Conservation (phyloP, 2,797 vertebrate species). For the Malacoraja senta region DNA sequence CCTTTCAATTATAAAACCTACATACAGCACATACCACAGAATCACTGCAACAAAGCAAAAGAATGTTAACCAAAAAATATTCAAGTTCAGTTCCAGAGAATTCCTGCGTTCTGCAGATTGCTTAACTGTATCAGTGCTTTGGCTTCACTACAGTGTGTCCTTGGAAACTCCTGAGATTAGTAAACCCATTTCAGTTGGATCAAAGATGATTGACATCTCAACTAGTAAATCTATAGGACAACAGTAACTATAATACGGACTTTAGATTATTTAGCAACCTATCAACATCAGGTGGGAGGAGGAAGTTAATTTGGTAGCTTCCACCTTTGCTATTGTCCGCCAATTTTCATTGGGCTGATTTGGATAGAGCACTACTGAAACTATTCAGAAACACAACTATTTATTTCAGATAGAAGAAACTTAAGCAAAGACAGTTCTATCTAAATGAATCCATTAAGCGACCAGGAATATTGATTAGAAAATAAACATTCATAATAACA, state of each 20-base stretch:
- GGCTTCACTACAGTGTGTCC: neutral
- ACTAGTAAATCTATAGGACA: neutral
- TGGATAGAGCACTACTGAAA: neutral
- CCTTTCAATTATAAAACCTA: neutral
- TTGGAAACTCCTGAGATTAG: neutral
- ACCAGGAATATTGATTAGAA: neutral
- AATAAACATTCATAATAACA: neutral
- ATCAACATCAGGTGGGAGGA: neutral
- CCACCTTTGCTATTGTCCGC: neutral
- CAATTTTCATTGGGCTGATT: neutral
- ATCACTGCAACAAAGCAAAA: neutral
- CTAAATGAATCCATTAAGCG: neutral
- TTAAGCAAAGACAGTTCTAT: neutral
- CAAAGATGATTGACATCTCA: neutral
- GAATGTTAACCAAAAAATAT: neutral
- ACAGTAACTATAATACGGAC: neutral
- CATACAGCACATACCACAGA: too few relatives aligned
- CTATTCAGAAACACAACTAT: neutral
- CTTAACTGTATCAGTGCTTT: neutral
- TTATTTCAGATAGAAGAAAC: neutral
- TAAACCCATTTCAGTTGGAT: neutral
- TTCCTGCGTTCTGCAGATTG: neutral
- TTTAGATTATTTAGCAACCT: neutral
- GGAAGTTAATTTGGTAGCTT: neutral
- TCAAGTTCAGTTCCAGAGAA: neutral